Evolutionary conservation across 2,888 invertebrate genomes (phyloP), one percentile per base, ranked within the genome.

Genomic region (Ligdia adustata): DNA sequence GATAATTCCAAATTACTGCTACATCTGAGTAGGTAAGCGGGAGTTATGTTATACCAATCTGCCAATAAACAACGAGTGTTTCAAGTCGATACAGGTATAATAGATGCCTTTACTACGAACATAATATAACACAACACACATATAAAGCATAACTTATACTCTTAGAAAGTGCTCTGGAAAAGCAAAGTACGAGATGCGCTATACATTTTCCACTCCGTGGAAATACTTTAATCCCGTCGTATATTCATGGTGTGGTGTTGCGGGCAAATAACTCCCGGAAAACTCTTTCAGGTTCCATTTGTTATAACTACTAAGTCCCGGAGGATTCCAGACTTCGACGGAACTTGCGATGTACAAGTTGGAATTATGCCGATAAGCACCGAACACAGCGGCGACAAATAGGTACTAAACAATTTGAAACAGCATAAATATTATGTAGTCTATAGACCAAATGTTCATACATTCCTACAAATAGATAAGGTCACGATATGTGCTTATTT

Each of bases 251-350:
- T 65, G 70, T 65, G 65, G 72, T 61, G 64, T 65, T 65, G 66
- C 71, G 69, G 67, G 72, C 75, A 80, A 82, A 84, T 80, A 84
- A 82, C 72, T 69, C 69, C 69, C 57, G 61, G 64, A 64, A 60
- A 79, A 78, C 75, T 81, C 75, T 72, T 67, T 69, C 73, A 76
- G 75, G 72, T 75, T 75, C 75, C 80, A 80, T 82, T 81, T 77
- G 77, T 82, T 85, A 79, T 75, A 79, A 78, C 74, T 71, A 71
- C 71, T 72, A 75, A 84, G 79, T 79, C 78, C 59, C 64, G 16
- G 40, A 54, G 66, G 70, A 69, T 68, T 64, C 66, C 66, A 60
- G 71, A 69, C 65, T 73, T 70, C 60, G 62, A 45, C 70, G 70
- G 62, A 57, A 69, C 73, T 70, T 67, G 46, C 55, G 61, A 66